Evolutionary conservation across 2,888 invertebrate species (phyloP), one percentile per base, ranked within the genome.

Genomic region (Nomada goodeniana): DNA sequence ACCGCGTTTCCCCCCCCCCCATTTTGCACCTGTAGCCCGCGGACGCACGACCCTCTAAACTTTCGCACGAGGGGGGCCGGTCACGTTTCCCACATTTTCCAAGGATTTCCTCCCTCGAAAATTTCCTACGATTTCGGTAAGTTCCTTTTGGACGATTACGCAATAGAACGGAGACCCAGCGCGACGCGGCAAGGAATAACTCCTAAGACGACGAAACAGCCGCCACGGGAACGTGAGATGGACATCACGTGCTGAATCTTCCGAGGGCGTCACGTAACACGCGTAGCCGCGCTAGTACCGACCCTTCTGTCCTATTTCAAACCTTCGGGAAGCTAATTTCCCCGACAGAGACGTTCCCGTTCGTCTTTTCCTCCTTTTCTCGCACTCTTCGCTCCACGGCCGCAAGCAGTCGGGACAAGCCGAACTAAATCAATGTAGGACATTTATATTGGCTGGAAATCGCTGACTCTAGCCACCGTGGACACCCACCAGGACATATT

Each of bases 391-490:
- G 50, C 44, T 71, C 73, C 65, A 76, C 72, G 75, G 70, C 80
- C 80, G 76, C 65, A 71, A 61, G 69, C 71, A 61, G 55, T 15
- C 10, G 71, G 77, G 68, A 53, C 74, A 73, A 75, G 83, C 70
- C 59, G 84, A 89, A 84, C 89, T 93, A 92, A 93, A 93, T 92
- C 93, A 92, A 92, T 90, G 91, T 91, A 85, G 90, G 91, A 93
- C 92, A 92, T 92, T 93, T 91, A 93, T 93, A 93, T 93, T 92
- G 92, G 91, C 86, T 85, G 88, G 89, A 91, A 92, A 92, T 90
- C 87, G 93, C 93, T 92, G 93, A 93, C 92, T 88, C 87, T 80
- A 78, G 76, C 85, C 81, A 73, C 86, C 76, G 83, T 77, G 87
- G 85, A 89, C 88, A 88, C 80, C 86, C 80, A 83, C 75, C 85